These are phyloP conservation scores for Himalopsyche japonica DNA, from an alignment of 2,888 invertebrate genomes.

Conservation along the genomic window DNA sequence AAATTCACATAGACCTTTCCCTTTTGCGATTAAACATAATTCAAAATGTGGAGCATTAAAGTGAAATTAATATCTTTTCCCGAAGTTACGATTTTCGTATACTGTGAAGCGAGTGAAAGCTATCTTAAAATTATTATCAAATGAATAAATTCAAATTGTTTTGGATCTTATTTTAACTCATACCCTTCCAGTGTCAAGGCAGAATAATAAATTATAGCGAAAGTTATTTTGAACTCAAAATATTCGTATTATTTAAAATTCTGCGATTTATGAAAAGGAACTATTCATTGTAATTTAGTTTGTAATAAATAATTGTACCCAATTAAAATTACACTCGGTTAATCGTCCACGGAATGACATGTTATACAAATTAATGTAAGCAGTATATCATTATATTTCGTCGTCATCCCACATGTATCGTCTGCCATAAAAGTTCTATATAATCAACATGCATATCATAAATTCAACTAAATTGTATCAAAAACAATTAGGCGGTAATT, in stretches of 20 bases:
- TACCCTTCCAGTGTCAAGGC: background rate
- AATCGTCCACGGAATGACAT: no score
- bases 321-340: no score
- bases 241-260: background rate
- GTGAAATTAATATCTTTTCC: background rate
- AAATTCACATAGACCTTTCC: background rate
- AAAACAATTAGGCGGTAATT: no score
- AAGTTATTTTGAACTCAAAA: background rate
- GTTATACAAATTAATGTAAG: no score
- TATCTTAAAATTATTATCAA: background rate
- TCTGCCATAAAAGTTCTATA: no score
- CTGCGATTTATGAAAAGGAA: background rate
- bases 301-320: no score
- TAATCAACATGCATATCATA: no score
- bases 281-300: background rate
- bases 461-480: no score
- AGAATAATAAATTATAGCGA: background rate
- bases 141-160: background rate
- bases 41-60: background rate
- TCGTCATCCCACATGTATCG: no score
- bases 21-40: background rate
- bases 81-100: background rate
- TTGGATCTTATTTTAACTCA: background rate
- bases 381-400: no score
- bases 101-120: background rate